A percentile compares a stretch with the other conserved stretches of the same genome.
Conservation (phyloP, 2,888 invertebrate species). For the Candidula unifasciata region DNA sequence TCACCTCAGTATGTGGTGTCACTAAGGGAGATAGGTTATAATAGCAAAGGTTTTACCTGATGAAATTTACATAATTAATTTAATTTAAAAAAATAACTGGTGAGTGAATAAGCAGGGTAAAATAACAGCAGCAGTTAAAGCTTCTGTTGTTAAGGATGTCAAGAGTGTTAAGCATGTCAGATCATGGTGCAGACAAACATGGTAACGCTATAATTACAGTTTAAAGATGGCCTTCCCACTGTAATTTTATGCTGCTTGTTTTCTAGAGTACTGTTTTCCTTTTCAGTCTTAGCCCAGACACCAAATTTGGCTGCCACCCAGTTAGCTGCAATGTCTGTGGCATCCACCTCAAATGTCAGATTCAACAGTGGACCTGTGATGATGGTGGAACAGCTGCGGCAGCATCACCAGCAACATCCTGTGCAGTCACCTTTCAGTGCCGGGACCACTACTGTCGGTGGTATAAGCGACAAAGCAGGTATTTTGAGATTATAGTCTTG, state of each 20-base stretch:
- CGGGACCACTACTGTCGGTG: conserved; percentile 54
- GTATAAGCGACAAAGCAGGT: conserved; percentile 46
- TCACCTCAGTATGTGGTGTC: no score
- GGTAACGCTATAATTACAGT: no score
- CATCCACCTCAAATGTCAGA: conserved; percentile 55
- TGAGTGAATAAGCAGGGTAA: no score
- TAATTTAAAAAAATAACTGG: no score
- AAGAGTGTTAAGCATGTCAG: no score
- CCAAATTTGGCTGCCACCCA: conserved; percentile 61
- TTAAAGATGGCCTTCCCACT: no score
- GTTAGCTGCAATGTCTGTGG: conserved; percentile 63
- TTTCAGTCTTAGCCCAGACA: conserved; percentile 27
- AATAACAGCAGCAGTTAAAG: no score
- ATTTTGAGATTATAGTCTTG: background rate
- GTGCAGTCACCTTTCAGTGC: conserved; percentile 54
- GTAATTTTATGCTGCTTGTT: conserved; percentile 4
- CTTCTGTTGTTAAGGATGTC: no score
- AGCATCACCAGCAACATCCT: conserved; percentile 55
- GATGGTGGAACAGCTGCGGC: conserved; percentile 63
- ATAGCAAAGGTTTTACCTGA: no score
- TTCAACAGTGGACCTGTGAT: conserved; percentile 58
- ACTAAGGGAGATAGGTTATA: no score
- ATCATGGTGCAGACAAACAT: no score
- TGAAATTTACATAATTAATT: no score
- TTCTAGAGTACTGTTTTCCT: conserved; percentile 10